phyloP scores from a whole-genome alignment of 2,113 vertebrate species.

The Percina caprodes region DNA sequence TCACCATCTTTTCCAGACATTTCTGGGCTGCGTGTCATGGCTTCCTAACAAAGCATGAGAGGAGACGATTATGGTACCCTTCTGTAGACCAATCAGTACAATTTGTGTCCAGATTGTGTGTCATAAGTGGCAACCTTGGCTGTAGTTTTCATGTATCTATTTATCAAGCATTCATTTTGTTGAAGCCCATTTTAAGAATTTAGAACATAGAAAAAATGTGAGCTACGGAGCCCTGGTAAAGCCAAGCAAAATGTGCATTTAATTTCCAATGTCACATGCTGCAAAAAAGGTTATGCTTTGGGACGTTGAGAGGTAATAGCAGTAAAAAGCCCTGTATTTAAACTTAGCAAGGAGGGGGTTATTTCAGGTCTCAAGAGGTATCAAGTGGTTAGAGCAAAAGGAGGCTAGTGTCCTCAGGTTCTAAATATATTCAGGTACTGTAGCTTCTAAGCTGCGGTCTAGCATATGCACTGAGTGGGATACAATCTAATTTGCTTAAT shows the following conservation, averaged over 20 bases:
- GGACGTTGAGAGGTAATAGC: constrained; percentile 25
- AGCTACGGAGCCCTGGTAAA: neutral
- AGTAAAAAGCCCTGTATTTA: constrained; percentile 41
- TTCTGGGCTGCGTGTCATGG: neutral
- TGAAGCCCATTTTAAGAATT: neutral
- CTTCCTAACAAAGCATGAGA: neutral
- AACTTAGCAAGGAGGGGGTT: constrained; percentile 58
- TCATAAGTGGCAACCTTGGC: constrained; percentile 1
- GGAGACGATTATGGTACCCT: constrained; percentile 1
- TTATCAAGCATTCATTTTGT: neutral
- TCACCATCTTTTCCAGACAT: neutral
- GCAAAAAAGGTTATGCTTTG: constrained; percentile 29
- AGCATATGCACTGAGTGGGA: constrained; percentile 44
- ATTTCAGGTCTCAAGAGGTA: constrained; percentile 59
- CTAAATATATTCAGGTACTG: constrained; percentile 37
- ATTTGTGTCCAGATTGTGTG: constrained; percentile 23
- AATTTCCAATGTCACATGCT: neutral
- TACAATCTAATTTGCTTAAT: constrained; percentile 71
- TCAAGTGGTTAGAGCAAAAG: constrained; percentile 47
- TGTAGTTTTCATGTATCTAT: neutral
- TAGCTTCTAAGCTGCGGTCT: constrained; percentile 38
- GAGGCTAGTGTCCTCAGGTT: constrained; percentile 40
- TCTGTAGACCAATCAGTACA: constrained; percentile 39
- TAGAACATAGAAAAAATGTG: neutral
- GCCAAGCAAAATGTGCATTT: neutral